Base-by-base conservation (phyloP, 2,113 vertebrate genomes). In the Suricata suricatta region DNA sequence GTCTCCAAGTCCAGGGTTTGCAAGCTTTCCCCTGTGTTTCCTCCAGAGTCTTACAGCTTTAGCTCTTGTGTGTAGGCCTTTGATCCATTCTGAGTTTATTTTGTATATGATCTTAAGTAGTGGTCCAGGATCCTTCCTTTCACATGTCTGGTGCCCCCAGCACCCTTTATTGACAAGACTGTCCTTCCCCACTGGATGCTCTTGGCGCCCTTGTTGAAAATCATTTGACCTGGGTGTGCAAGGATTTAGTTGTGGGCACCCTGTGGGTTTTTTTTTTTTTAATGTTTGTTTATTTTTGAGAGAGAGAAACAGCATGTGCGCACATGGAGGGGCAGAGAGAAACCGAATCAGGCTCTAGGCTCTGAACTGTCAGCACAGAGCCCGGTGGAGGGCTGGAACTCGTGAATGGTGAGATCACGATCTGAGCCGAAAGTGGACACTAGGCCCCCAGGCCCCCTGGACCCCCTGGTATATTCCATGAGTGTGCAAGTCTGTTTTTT, bases 161-260 rank as follows among this genome's bases (percentile, higher is more conserved):
- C 52, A 25, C 87, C 3, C 0, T 57, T 13, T 71, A 13, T 27
- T 44, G 54, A 7, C 38, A 29, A 63, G 87, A 84, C 33, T 15
- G 0, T 31, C 17, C 76, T 41, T 23, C 17, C 14, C 44, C 25
- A 13, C 9, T 13, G 5, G 33, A 2, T 13, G 44, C 27, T 19
- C 60, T 16, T 33, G 69, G 17, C 19, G 4, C 2, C 29, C n/a
- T 15, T 66, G 69, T 38, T 21, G 44, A 31, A 41, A 41, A 3
- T 44, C 60, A 4, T 13, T 41, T 41, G 68, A 2, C 80, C 74
- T 1, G 0, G 1, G 7, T 15, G 15, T 27, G 63, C 2, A 1
- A 14, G 41, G 14, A 77, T 29, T 64, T 19, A 15, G 66, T 27
- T 82, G 68, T 66, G 57, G 29, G 31, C n/a, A 35, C 29, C 12